Percentiles rank a stretch among this genome's conserved stretches.
phyloP scores from a whole-genome alignment of 2,888 invertebrate genomes.

The Dysmachus trigonus region DNA sequence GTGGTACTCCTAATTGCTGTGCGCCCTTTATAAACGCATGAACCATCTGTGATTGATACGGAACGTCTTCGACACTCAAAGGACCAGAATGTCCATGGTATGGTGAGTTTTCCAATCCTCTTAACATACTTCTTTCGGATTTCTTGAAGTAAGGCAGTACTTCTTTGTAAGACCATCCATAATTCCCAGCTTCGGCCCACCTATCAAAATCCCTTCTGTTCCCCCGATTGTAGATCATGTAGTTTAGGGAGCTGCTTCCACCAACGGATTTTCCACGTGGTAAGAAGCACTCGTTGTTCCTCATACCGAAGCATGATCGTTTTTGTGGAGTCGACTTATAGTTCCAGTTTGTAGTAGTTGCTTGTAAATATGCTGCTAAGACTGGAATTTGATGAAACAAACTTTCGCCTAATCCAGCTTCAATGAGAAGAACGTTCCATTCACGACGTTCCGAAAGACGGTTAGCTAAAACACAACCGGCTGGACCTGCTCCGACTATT shows the following conservation, averaged over 20 bases:
- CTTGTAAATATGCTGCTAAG: slow-evolving; percentile 58
- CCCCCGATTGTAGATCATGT: slow-evolving; percentile 80
- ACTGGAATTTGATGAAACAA: slow-evolving; percentile 59
- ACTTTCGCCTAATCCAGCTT: slow-evolving; percentile 66
- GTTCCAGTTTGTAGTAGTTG: slow-evolving; percentile 73
- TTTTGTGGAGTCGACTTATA: slow-evolving; percentile 74
- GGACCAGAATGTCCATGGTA: slow-evolving; percentile 70
- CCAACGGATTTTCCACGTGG: slow-evolving; percentile 71
- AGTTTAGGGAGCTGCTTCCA: slow-evolving; percentile 71
- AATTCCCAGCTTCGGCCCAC: slow-evolving; percentile 74
- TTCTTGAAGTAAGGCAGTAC: slow-evolving; percentile 71
- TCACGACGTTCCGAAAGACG: slow-evolving; percentile 63
- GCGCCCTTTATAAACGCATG: slow-evolving; percentile 70
- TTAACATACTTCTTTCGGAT: slow-evolving; percentile 66
- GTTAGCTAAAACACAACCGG: slow-evolving; percentile 69
- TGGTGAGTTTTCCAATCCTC: slow-evolving; percentile 62
- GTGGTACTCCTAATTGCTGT: slow-evolving; percentile 70
- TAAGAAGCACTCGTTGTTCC: slow-evolving; percentile 61
- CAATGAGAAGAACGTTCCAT: slow-evolving; percentile 66
- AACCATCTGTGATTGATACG: slow-evolving; percentile 65
- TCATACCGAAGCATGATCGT: slow-evolving; percentile 68
- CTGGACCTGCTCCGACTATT: slow-evolving; percentile 85
- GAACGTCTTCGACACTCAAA: slow-evolving; percentile 69
- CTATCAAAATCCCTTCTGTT: slow-evolving; percentile 76
- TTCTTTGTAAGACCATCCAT: slow-evolving; percentile 76